Evolutionary conservation across 2,797 vertebrate genomes (phyloP).

Genomic region (Lepus oiostolus): DNA sequence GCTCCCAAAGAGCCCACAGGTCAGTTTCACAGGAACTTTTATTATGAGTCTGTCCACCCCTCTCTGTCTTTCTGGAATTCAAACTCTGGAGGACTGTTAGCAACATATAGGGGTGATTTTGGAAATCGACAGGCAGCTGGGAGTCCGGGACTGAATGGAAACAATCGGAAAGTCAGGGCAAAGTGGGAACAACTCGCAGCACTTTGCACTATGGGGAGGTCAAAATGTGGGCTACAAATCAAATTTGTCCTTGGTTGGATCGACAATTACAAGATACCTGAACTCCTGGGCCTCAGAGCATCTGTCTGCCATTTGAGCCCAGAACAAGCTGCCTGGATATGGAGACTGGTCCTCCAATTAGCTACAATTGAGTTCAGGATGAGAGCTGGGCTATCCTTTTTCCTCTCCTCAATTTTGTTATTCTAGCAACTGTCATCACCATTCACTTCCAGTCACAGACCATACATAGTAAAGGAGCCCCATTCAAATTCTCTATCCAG

Average conservation of each 20-base stretch:
- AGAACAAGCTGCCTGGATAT: conserved; percentile 74
- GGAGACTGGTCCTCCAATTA: conserved; percentile 80
- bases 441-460: conserved; percentile 80
- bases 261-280: conserved; percentile 80
- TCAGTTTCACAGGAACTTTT: conserved; percentile 9
- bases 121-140: conserved; percentile 63
- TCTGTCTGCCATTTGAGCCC: conserved; percentile 81
- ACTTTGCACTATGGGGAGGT: conserved; percentile 72
- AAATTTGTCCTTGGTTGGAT: conserved; percentile 79
- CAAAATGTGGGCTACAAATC: conserved; percentile 78
- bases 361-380: conserved; percentile 77
- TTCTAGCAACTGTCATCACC: conserved; percentile 81
- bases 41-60: not conserved
- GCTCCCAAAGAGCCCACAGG: not conserved
- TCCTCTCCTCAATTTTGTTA: conserved; percentile 77
- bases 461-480: conserved; percentile 53
- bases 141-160: conserved; percentile 66
- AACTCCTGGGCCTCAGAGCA: conserved; percentile 76
- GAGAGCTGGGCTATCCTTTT: conserved; percentile 77
- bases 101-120: conserved; percentile 67
- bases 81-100: conserved; percentile 52
- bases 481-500: conserved; percentile 69
- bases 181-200: conserved; percentile 69
- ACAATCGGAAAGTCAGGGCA: conserved; percentile 62
- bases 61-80: conserved; percentile 66